Conservation (phyloP, 2,888 invertebrate species). For the Andrena dorsata region DNA sequence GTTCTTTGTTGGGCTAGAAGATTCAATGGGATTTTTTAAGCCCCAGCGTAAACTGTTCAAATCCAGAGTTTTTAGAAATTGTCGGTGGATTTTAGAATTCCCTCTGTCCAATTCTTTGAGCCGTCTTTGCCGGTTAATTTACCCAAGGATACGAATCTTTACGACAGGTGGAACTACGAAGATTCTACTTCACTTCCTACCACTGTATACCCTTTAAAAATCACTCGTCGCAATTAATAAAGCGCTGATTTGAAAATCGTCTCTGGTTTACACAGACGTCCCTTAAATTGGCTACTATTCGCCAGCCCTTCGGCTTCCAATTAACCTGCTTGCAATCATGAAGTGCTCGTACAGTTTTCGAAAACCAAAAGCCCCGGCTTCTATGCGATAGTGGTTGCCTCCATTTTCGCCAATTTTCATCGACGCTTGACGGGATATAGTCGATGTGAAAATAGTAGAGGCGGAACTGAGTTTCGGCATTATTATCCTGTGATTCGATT, state of each 20-base stretch:
- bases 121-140: neutral
- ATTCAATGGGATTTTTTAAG: neutral
- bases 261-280: too few species aligned
- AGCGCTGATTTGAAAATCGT: too few species aligned
- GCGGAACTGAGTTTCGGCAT: conserved; percentile 46
- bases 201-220: neutral
- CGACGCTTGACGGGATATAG: neutral
- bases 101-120: neutral
- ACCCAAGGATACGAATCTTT: neutral
- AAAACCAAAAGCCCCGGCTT: neutral
- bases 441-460: conserved; percentile 8
- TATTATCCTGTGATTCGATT: conserved; percentile 60
- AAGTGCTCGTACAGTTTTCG: neutral
- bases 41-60: neutral
- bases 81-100: neutral
- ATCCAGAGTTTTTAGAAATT: neutral
- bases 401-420: conserved; percentile 1
- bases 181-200: neutral
- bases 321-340: too few species aligned
- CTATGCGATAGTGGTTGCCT: neutral
- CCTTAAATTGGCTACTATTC: too few species aligned
- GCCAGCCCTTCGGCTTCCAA: too few species aligned
- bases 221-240: too few species aligned
- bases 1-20: neutral
- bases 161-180: neutral